Conservation (phyloP, 1,140 invertebrate species). For the Hylaeus volcanicus region DNA sequence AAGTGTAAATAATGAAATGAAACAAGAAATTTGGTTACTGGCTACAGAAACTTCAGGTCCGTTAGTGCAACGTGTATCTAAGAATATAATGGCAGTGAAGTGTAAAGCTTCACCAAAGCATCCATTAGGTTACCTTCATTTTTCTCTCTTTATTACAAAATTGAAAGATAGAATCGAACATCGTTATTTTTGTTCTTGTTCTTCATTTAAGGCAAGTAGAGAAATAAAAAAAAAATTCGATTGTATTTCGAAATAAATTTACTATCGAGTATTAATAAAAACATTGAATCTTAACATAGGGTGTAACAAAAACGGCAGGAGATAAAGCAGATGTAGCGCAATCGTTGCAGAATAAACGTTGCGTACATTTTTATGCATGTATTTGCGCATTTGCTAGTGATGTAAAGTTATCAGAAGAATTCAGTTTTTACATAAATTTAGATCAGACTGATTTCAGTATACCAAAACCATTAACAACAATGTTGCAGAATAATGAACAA, state of each 20-base stretch:
- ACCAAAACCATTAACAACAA: constrained; percentile 64
- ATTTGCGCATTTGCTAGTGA: constrained; percentile 90
- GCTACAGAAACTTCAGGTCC: constrained; percentile 85
- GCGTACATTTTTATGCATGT: constrained; percentile 87
- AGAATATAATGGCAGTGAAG: constrained; percentile 89
- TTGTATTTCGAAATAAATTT: background rate
- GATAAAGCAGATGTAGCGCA: constrained; percentile 65
- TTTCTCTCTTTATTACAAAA: constrained; percentile 83
- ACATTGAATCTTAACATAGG: constrained; percentile 37
- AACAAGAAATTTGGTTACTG: constrained; percentile 85
- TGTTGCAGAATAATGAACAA: constrained; percentile 65
- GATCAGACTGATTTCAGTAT: constrained; percentile 74
- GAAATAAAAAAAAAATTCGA: background rate
- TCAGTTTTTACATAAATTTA: constrained; percentile 84
- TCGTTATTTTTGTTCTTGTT: constrained; percentile 85
- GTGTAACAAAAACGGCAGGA: constrained; percentile 61
- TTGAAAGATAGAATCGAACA: constrained; percentile 82
- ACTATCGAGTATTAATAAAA: constrained; percentile 8
- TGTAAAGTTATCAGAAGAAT: constrained; percentile 85
- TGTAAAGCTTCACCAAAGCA: constrained; percentile 86
- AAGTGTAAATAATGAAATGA: constrained; percentile 84
- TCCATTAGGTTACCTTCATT: constrained; percentile 89
- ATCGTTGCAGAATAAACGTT: constrained; percentile 68
- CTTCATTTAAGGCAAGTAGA: constrained; percentile 81
- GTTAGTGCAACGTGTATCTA: constrained; percentile 88